These are phyloP conservation scores for Calephelis virginiensis DNA, from an alignment of 1,140 invertebrate species.

Conservation along the genomic window DNA sequence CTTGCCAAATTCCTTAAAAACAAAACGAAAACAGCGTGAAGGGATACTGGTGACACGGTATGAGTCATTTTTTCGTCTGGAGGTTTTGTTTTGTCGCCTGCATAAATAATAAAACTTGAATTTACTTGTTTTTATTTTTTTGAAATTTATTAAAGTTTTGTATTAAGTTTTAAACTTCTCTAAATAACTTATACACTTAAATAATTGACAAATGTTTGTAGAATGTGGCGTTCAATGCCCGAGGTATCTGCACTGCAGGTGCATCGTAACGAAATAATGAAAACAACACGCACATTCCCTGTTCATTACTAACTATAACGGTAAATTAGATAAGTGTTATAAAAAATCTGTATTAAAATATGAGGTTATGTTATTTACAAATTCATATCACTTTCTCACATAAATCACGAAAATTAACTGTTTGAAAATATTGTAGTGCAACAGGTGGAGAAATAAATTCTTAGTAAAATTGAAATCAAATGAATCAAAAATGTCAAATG, in stretches of 20 bases:
- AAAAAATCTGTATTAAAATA: constrained; percentile 39
- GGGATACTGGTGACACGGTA: constrained; percentile 52
- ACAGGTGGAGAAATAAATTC: constrained; percentile 47
- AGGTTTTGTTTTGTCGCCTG: constrained; percentile 46
- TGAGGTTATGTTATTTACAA: constrained; percentile 50
- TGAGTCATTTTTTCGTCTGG: constrained; percentile 68
- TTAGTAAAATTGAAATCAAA: constrained; percentile 13
- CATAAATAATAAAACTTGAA: constrained; percentile 32
- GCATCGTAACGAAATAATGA: constrained; percentile 63
- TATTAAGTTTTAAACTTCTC: not conserved
- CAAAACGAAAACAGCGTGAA: constrained; percentile 66
- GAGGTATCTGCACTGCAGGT: constrained; percentile 63
- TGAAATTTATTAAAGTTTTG: not conserved
- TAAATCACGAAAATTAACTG: constrained; percentile 57
- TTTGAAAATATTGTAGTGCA: constrained; percentile 69
- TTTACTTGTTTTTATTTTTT: constrained; percentile 40
- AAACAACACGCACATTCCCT: constrained; percentile 55
- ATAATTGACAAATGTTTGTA: constrained; percentile 39
- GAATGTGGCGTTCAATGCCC: constrained; percentile 40
- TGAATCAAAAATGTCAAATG: constrained; percentile 27
- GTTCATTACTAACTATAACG: constrained; percentile 50
- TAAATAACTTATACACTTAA: constrained; percentile 35
- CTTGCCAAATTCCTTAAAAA: constrained; percentile 59
- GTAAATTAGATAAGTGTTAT: constrained; percentile 57
- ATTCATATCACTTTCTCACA: constrained; percentile 62